Evolutionary conservation across 2,888 invertebrate species (phyloP), one percentile per base, ranked within the genome.

Genomic region (Antheraea yamamai): DNA sequence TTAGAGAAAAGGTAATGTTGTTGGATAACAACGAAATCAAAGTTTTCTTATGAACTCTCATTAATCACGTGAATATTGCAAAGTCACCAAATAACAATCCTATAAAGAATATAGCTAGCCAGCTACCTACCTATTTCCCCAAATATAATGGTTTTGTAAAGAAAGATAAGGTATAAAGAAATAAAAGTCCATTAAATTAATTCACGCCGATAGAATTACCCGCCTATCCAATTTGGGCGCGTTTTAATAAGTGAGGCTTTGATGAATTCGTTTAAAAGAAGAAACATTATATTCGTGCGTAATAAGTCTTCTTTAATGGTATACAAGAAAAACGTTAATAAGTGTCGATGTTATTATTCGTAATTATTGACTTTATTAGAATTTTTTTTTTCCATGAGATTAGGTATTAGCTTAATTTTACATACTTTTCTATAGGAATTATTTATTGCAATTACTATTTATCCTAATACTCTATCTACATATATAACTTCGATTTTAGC

Each of bases 191-290:
- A 70, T 70, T 70, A 70, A 39, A 70, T 39, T 70, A 70, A 39
- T 70, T 70, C 39, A n/a, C 35, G 70, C 70, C 70, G 35, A 70
- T 70, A 70, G 70, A 70, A 70, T 70, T 70, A 70, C 70, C n/a
- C 70, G 70, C 39, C 70, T 70, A 66, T 66, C 39, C 70, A 70
- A 70, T 70, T 70, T 70, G 70, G 70, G 70, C 70, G n/a, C 70
- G 70, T 70, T 39, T 70, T 70, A 70, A 70, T 70, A 70, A 39
- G 70, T 70, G 70, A 70, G 70, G 70, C 70, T 39, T 70, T 70
- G 70, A 70, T 70, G 70, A 39, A 39, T 39, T 70, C 70, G 20
- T 70, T 39, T 70, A 70, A 70, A 70, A 66, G 30, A 66, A 30
- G 64, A 66, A 70, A 70, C 70, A 39, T 39, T n/a, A 39, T 70